A percentile compares a stretch with the other conserved stretches of the same genome.
phyloP scores from a whole-genome alignment of 2,797 vertebrate genomes.

The Sebastes matsubarae region DNA sequence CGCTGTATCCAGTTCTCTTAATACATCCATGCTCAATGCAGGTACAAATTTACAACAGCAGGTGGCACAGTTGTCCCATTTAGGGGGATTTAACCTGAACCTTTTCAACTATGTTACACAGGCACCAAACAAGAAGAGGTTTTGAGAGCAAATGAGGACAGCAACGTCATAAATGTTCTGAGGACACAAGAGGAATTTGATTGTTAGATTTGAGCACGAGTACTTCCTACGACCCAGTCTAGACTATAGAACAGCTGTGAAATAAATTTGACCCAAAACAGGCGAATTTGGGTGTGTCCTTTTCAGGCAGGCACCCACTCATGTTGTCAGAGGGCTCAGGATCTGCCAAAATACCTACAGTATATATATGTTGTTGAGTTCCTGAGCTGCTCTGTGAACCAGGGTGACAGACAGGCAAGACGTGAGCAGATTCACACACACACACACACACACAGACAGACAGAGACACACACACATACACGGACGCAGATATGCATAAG shows the following conservation, averaged over 20 bases:
- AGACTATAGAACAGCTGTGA: neutral
- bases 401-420: neutral
- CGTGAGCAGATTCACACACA: neutral
- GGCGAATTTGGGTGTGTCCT: neutral
- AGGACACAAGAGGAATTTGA: neutral
- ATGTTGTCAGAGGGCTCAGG: neutral
- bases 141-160: neutral
- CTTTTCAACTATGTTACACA: neutral
- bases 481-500: neutral
- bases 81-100: neutral
- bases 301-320: neutral
- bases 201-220: neutral
- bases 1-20: too few relatives aligned
- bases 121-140: neutral
- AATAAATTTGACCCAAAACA: neutral
- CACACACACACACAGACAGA: neutral
- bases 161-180: neutral
- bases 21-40: too few relatives aligned
- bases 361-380: neutral
- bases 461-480: slow-evolving; percentile 3
- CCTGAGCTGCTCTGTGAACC: neutral
- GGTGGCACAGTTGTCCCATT: neutral
- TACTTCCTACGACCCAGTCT: neutral
- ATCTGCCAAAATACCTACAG: neutral
- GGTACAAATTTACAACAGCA: neutral